Evolutionary conservation across 2,888 invertebrate genomes (phyloP).

Genomic region (Chrysodeixis includens): DNA sequence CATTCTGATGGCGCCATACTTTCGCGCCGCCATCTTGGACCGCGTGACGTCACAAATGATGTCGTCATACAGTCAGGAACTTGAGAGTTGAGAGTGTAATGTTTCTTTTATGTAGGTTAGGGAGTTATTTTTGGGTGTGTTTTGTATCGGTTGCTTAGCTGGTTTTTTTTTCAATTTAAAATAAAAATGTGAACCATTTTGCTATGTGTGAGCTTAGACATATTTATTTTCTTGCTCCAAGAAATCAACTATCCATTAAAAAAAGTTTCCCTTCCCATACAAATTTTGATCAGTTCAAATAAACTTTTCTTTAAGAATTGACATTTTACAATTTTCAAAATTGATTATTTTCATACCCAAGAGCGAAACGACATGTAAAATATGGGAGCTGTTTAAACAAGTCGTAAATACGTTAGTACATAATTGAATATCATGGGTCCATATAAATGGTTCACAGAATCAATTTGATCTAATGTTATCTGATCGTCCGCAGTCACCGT

Average conservation of each 20-base stretch:
- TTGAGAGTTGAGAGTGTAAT: not conserved
- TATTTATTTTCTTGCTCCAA: too few relatives aligned
- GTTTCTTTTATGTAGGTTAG: not conserved
- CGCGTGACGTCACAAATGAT: slow-evolving; percentile 7
- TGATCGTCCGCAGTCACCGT: slow-evolving; percentile 19
- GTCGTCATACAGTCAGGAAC: not conserved
- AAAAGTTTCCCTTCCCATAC: too few relatives aligned
- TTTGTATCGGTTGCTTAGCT: not conserved
- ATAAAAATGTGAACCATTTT: too few relatives aligned
- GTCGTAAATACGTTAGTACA: not conserved
- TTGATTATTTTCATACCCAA: too few relatives aligned
- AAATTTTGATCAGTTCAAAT: too few relatives aligned
- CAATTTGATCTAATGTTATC: slow-evolving; percentile 36
- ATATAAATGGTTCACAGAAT: slow-evolving; percentile 18
- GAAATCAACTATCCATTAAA: too few relatives aligned
- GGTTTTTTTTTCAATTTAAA: too few relatives aligned
- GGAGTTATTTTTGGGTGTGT: not conserved
- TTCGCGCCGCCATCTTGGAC: not conserved
- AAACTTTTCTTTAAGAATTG: too few relatives aligned
- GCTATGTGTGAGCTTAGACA: too few relatives aligned
- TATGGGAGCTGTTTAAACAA: too few relatives aligned
- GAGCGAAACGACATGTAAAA: too few relatives aligned
- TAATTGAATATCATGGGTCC: slow-evolving; percentile 11
- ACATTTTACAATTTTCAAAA: too few relatives aligned
- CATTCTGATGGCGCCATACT: slow-evolving; percentile 38